Evolutionary conservation across 1,140 invertebrate species (phyloP).

Genomic region (Stegodyphus dumicola): DNA sequence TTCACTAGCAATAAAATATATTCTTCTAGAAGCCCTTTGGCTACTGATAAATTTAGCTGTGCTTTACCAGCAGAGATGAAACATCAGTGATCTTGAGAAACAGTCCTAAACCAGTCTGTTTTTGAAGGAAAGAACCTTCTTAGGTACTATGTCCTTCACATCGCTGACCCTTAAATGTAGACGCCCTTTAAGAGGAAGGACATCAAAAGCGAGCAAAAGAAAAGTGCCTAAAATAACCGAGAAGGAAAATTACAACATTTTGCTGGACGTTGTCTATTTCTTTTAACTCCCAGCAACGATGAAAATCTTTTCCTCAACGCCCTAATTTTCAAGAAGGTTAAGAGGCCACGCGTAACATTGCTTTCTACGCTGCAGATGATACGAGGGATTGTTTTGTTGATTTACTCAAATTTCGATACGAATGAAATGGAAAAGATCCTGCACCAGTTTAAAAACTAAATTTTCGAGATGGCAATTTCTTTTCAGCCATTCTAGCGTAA

Average conservation of each 20-base stretch:
- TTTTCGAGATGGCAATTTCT: no score
- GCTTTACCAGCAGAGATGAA: no score
- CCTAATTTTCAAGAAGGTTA: conserved; percentile 15
- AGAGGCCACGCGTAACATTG: not conserved
- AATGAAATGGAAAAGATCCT: no score
- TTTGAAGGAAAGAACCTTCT: not conserved
- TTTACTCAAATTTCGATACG: no score
- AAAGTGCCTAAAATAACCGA: not conserved
- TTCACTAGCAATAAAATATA: no score
- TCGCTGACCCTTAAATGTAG: conserved; percentile 23
- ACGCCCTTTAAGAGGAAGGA: conserved; percentile 17
- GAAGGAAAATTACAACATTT: not conserved
- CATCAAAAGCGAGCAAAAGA: not conserved
- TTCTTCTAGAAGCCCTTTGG: no score
- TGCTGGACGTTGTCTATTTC: no score
- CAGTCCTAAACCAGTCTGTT: not conserved
- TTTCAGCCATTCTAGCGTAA: no score
- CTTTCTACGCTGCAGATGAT: no score
- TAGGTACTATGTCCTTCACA: not conserved
- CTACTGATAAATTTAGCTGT: no score
- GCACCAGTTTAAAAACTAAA: no score
- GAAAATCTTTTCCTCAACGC: conserved; percentile 15
- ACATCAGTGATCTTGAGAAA: not conserved
- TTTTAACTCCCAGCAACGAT: not conserved
- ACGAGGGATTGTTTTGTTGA: no score